These are phyloP conservation scores for Coptodon bakossiorum DNA, from an alignment of 2,113 vertebrate species.

Conservation along the genomic window DNA sequence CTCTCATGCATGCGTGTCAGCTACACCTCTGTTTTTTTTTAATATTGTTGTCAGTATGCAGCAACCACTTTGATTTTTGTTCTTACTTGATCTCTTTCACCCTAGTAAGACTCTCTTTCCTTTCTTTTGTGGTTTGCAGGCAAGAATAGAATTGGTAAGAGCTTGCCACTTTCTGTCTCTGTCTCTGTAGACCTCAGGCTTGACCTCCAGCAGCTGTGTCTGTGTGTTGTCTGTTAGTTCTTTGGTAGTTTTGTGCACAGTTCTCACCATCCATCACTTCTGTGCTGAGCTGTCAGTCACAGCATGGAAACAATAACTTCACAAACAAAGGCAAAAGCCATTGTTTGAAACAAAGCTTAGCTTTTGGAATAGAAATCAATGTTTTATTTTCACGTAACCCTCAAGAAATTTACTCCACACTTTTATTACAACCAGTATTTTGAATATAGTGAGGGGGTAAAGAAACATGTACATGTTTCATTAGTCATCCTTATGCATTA, in stretches of 20 bases:
- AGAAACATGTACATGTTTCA: neutral
- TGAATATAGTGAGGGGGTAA: neutral
- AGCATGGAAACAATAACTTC: neutral
- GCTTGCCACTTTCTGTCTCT: constrained; percentile 15
- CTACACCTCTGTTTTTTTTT: neutral
- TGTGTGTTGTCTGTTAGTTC: constrained; percentile 14
- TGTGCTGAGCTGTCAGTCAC: constrained; percentile 39
- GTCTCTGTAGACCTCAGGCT: constrained; percentile 4
- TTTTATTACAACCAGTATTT: neutral
- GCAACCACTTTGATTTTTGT: neutral
- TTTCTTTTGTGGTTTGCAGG: constrained; percentile 73
- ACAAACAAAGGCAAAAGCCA: neutral
- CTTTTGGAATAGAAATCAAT: neutral
- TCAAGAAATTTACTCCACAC: neutral
- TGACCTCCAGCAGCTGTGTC: constrained; percentile 49
- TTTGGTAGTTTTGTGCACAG: constrained; percentile 23
- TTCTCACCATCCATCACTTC: constrained; percentile 50
- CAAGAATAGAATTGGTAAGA: constrained; percentile 83
- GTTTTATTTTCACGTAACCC: neutral
- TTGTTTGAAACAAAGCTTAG: constrained; percentile 8
- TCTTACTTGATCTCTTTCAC: neutral
- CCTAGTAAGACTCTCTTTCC: constrained; percentile 41
- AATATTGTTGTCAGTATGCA: neutral
- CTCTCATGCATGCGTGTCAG: neutral
- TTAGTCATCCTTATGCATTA: neutral